Evolutionary conservation across 2,797 vertebrate genomes (phyloP).

Genomic region (Tiaroga cobitis): DNA sequence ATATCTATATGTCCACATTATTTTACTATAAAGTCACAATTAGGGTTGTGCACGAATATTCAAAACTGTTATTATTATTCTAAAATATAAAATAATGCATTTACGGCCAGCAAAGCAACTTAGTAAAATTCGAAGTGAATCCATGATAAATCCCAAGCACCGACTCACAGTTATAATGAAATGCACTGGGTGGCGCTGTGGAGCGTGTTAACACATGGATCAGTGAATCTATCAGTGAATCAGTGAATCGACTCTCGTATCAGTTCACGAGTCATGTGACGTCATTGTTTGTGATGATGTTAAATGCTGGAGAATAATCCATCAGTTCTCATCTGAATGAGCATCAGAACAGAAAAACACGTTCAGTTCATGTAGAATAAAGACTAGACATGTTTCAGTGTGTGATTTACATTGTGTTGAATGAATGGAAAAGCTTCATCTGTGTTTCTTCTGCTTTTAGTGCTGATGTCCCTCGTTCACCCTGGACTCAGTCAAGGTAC

Average conservation of each 20-base stretch:
- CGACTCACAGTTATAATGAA: too few species aligned
- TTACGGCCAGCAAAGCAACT: too few species aligned
- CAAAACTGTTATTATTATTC: too few species aligned
- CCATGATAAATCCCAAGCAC: too few species aligned
- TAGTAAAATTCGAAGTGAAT: too few species aligned
- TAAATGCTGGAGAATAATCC: neutral
- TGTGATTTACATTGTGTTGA: neutral
- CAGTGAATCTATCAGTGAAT: too few species aligned
- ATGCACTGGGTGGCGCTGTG: too few species aligned
- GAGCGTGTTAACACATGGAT: too few species aligned
- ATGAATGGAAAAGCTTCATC: neutral
- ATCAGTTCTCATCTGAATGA: neutral
- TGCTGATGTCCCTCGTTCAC: neutral
- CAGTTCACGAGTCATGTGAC: neutral
- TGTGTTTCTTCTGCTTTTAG: slow-evolving; percentile 1
- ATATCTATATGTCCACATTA: too few species aligned
- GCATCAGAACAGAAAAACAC: neutral
- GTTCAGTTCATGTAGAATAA: neutral
- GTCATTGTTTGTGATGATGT: neutral
- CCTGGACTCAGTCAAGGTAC: neutral
- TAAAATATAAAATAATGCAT: too few species aligned
- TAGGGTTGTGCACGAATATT: too few species aligned
- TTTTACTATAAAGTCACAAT: too few species aligned
- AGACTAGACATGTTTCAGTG: neutral
- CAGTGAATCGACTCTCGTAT: neutral